Base-by-base conservation (phyloP, 2,797 vertebrate species). In the Oophaga sylvatica region DNA sequence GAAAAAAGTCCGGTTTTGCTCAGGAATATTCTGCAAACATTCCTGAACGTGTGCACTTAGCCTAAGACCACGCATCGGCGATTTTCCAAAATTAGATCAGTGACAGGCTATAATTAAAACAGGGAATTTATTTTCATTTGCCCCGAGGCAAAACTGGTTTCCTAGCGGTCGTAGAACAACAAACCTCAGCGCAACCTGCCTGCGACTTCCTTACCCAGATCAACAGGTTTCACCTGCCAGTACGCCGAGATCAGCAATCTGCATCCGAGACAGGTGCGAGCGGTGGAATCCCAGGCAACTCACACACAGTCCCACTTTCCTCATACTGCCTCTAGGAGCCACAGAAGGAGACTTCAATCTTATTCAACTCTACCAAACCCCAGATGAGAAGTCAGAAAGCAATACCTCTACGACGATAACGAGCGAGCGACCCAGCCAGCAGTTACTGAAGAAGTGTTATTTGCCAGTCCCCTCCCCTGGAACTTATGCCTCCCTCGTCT, bases 391-490 rank as follows among this genome's bases (percentile, higher is more conserved):
- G 73, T 6, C 59, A 13, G 5, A 57, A 80, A 20, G 48, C 22
- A 81, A 81, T 76, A 76, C 68, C 77, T 80, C 7, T 5, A 65
- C 22, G 35, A 10, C 48, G 48, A 76, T 76, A 88, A 84, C 45
- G 79, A 81, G 17, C 63, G 2, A 67, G 79, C 41, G 31, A 81
- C 35, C 3, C 3, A 41, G 78, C 80, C 67, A 8, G 45, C 75
- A 53, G 78, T 85, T 88, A 78, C 87, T 81, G 70, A 70, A 77
- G 84, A 63, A 41, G 35, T 41, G 84, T 80, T 71, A 57, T 59
- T 20, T 2, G 83, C 22, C 60, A 60, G 84, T 89, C 88, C 80
- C 83, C 88, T 89, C 88, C 88, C 88, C 65, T 73, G 17, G 75
- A 17, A 59, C 62, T 59, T 86, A 60, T 86, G 67, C 70, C 87